A percentile compares a stretch with the other conserved stretches of the same genome.
phyloP scores from a whole-genome alignment of 2,113 vertebrate genomes.

The Chloebia gouldiae region DNA sequence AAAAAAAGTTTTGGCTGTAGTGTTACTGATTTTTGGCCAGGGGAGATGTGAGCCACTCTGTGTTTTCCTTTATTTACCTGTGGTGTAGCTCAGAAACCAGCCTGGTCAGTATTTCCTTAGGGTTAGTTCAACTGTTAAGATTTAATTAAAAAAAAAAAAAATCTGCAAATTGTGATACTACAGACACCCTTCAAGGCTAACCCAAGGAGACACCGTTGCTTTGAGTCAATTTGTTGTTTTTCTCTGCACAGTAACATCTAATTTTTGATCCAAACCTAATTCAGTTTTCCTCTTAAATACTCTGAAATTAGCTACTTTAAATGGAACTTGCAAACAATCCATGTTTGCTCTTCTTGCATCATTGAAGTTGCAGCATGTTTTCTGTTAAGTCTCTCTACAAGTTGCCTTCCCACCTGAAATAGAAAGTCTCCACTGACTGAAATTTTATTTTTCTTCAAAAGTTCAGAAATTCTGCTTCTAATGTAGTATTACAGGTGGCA shows the following conservation, averaged over 20 bases:
- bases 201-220: background rate
- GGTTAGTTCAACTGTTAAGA: background rate
- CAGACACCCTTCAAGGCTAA: background rate
- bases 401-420: background rate
- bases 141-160: background rate
- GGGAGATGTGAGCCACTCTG: background rate
- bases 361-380: background rate
- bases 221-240: background rate
- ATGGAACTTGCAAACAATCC: background rate
- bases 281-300: background rate
- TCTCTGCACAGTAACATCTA: background rate
- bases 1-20: background rate
- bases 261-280: background rate
- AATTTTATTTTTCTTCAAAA: background rate
- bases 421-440: background rate
- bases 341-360: background rate
- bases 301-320: background rate
- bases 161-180: background rate
- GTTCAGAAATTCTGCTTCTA: background rate
- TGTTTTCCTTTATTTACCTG: background rate
- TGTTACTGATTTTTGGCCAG: background rate
- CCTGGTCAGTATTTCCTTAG: background rate
- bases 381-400: background rate
- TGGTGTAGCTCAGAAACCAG: background rate
- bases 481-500: background rate